A percentile compares a stretch with the other conserved stretches of the same genome.
Conservation (phyloP, 2,113 vertebrate species). For the Pseudopodoces humilis region DNA sequence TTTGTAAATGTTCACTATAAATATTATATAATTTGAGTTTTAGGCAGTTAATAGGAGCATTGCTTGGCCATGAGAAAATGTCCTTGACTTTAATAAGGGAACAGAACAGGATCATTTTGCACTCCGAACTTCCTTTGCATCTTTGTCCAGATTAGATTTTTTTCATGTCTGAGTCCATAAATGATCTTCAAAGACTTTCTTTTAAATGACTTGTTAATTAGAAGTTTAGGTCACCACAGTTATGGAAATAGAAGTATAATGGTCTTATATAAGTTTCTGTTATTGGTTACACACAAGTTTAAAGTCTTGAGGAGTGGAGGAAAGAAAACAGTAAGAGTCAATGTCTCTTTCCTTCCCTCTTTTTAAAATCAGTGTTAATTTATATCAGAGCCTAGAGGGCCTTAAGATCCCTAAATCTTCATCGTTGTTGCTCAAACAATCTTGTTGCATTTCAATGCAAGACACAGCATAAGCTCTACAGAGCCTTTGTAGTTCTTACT, state of each 20-base stretch:
- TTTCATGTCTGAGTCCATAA: background rate
- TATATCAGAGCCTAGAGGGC: background rate
- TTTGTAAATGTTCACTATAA: background rate
- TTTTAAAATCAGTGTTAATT: background rate
- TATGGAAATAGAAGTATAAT: background rate
- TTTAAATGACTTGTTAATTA: background rate
- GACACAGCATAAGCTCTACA: background rate
- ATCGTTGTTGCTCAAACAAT: background rate
- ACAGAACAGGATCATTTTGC: background rate
- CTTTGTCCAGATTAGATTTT: background rate
- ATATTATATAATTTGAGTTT: background rate
- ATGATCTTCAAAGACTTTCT: background rate
- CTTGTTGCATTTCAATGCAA: background rate
- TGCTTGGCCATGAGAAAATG: background rate
- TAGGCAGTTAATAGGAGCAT: background rate
- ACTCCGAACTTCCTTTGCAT: background rate
- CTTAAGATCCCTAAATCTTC: conserved; percentile 18
- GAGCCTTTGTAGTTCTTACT: conserved; percentile 9
- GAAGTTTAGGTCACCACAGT: background rate
- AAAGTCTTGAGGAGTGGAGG: background rate
- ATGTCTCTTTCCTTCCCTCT: background rate
- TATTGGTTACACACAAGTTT: background rate
- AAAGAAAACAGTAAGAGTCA: background rate
- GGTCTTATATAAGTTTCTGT: background rate
- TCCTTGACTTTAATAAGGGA: background rate